Conservation (phyloP, 1,140 invertebrate species). For the Caerostris darwini region DNA sequence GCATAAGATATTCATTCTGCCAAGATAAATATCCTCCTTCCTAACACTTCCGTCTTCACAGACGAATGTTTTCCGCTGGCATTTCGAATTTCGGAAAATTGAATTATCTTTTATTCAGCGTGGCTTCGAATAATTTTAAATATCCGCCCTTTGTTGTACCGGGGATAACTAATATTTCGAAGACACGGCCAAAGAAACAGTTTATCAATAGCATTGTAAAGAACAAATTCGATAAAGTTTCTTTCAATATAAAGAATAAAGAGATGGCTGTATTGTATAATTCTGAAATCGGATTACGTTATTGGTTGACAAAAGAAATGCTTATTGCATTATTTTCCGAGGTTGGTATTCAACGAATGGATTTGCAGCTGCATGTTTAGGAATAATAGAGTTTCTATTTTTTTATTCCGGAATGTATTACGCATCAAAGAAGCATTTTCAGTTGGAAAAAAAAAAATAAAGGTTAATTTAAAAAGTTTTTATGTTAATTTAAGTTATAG, state of each 20-base stretch:
- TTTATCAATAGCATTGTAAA: neutral
- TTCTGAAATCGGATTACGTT: conserved; percentile 6
- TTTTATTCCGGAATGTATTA: too few relatives aligned
- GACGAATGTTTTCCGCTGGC: neutral
- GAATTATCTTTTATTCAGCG: neutral
- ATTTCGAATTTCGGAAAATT: conserved; percentile 6
- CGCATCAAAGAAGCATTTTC: too few relatives aligned
- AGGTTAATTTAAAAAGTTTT: too few relatives aligned
- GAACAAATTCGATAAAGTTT: conserved; percentile 24
- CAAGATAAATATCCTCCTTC: neutral
- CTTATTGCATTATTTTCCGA: neutral
- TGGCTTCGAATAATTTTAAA: neutral
- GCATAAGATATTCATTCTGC: neutral
- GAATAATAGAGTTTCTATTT: too few relatives aligned
- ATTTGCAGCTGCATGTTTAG: too few relatives aligned
- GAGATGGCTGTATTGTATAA: neutral
- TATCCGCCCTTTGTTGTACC: neutral
- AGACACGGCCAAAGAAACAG: neutral
- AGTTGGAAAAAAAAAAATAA: too few relatives aligned
- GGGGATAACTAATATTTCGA: neutral
- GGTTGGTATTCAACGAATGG: neutral
- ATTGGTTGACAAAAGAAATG: neutral
- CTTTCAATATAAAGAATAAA: neutral
- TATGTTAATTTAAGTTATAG: too few relatives aligned
- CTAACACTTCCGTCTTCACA: neutral